phyloP scores from a whole-genome alignment of 1,140 invertebrate species.

The Nomia melanderi region DNA sequence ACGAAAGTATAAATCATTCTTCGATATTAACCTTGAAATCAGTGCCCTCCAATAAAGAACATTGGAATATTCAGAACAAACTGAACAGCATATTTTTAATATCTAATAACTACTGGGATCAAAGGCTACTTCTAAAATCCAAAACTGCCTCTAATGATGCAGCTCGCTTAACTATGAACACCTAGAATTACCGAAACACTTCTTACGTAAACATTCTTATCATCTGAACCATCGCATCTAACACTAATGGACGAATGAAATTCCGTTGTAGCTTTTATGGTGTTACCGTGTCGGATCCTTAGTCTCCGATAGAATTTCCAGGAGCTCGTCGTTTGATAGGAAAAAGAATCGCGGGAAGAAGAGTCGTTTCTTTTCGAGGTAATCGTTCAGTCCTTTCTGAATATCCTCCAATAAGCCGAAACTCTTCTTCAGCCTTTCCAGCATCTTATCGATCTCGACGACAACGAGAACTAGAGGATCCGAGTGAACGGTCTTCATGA shows the following conservation, averaged over 20 bases:
- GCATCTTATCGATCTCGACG: constrained; percentile 94
- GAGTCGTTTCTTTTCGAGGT: constrained; percentile 97
- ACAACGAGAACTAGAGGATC: constrained; percentile 92
- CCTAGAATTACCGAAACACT: too few relatives aligned
- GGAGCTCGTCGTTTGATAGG: constrained; percentile 96
- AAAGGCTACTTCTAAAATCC: too few relatives aligned
- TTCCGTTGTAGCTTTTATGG: not conserved
- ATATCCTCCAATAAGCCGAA: constrained; percentile 93
- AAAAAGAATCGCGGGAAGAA: constrained; percentile 99
- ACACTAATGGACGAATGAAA: not conserved
- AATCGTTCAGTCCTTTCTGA: constrained; percentile 95
- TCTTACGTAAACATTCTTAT: not conserved
- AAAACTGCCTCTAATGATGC: too few relatives aligned
- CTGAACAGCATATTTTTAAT: too few relatives aligned
- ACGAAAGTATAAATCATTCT: too few relatives aligned
- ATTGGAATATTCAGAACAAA: too few relatives aligned
- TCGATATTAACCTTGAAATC: too few relatives aligned
- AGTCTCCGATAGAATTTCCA: constrained; percentile 98
- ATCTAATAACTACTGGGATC: too few relatives aligned
- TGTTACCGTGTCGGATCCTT: constrained; percentile 94
- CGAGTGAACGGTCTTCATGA: constrained; percentile 92
- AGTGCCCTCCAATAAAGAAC: too few relatives aligned
- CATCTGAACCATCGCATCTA: not conserved
- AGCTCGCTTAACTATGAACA: too few relatives aligned
- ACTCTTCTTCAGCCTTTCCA: constrained; percentile 94